phyloP scores from a whole-genome alignment of 2,888 invertebrate genomes.

The Pseudoips prasinana region DNA sequence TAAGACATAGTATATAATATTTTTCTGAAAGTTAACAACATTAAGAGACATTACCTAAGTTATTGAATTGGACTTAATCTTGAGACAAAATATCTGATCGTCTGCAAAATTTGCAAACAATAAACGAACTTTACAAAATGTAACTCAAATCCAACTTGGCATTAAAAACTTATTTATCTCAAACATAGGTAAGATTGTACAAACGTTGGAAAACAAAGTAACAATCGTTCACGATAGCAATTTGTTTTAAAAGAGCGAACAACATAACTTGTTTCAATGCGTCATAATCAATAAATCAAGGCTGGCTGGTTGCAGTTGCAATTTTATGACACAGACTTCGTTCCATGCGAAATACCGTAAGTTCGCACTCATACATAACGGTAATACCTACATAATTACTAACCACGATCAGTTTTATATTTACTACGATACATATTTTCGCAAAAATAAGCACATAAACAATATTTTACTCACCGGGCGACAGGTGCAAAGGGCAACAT shows the following conservation, averaged over 20 bases:
- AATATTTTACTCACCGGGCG: conserved; percentile 63
- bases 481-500: conserved; percentile 57
- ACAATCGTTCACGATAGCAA: conserved; percentile 14
- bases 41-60: too few species aligned
- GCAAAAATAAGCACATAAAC: conserved; percentile 30
- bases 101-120: too few species aligned
- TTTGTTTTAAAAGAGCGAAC: conserved; percentile 15
- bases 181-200: too few species aligned
- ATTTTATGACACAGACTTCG: conserved; percentile 35
- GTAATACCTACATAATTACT: conserved; percentile 23
- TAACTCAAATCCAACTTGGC: conserved; percentile 9
- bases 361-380: conserved; percentile 25
- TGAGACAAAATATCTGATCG: too few species aligned
- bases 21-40: too few species aligned
- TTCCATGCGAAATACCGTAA: conserved; percentile 22
- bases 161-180: conserved; percentile 7
- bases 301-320: conserved; percentile 52
- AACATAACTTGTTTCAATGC: conserved; percentile 29
- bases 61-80: too few species aligned
- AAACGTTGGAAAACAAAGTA: conserved; percentile 9
- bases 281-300: conserved; percentile 63
- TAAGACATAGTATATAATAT: too few species aligned
- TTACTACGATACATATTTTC: conserved; percentile 10
- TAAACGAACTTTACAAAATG: too few species aligned
- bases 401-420: conserved; percentile 6